phyloP scores from a whole-genome alignment of 2,797 vertebrate genomes.

The Pitangus sulphuratus region DNA sequence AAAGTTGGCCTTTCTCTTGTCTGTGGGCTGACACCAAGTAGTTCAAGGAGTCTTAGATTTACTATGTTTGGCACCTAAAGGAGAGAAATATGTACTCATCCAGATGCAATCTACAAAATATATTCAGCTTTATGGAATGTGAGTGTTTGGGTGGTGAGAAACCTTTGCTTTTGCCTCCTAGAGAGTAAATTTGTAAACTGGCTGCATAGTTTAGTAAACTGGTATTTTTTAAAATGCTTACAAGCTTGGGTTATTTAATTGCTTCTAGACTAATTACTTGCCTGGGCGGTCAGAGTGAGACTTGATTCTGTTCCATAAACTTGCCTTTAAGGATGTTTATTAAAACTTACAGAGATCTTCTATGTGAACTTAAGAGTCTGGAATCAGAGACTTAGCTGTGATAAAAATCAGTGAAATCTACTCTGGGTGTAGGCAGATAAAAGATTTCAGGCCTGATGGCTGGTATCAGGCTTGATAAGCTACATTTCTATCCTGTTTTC shows the following conservation, averaged over 20 bases:
- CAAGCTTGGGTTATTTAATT: not conserved
- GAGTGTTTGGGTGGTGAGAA: not conserved
- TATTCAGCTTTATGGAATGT: not conserved
- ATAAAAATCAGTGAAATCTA: conserved; percentile 18
- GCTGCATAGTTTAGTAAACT: not conserved
- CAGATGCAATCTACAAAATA: not conserved
- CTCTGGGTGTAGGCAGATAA: not conserved
- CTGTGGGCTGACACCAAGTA: not conserved
- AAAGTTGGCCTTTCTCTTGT: not conserved
- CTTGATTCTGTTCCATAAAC: conserved; percentile 26
- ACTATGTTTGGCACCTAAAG: not conserved
- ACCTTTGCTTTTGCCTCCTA: not conserved
- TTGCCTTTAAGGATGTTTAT: conserved; percentile 17
- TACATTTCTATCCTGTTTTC: not conserved
- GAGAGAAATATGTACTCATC: not conserved
- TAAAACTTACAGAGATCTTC: not conserved
- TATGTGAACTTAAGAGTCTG: not conserved
- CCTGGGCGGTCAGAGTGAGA: not conserved
- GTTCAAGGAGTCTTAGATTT: fast-evolving
- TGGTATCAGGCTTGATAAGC: not conserved
- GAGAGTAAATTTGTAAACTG: not conserved
- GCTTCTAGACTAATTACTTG: not conserved
- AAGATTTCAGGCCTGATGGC: not conserved
- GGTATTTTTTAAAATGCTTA: not conserved
- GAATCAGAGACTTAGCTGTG: not conserved